Evolutionary conservation across 2,888 invertebrate species (phyloP), one percentile per base, ranked within the genome.

Genomic region (Phaonia tiefii): DNA sequence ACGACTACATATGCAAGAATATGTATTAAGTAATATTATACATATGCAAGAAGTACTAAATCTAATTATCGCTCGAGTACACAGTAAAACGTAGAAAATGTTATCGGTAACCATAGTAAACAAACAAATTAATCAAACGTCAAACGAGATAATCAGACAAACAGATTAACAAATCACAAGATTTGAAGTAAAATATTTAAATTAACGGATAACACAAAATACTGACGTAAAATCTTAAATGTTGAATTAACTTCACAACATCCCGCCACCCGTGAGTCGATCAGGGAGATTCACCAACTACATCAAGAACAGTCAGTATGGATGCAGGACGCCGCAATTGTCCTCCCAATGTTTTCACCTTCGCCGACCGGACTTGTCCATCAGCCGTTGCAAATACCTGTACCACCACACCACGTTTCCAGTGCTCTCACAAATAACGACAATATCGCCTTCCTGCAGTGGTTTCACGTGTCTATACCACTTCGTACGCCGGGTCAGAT

Each of bases 341-440:
- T 0, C 86, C 85, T 17, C 63, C 65, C 15, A 66, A 51, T 15
- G 86, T 86, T 26, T 69, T 74, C 5, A 86, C 83, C 58, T 80
- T 71, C 0, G 86, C 85, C 3, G 84, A 76, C 1, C 86, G 83
- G 0, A 84, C 83, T 20, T 84, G 82, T 11, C 85, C 85, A 77
- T 86, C 86, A 3, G 54, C 13, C 0, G 85, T 86, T 4, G 79
- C 67, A 49, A 81, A 81, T 0, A 75, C 66, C 22, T 75, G 51
- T 5, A 37, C 13, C 1, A 82, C 69, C 11, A 39, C 60, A 4
- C 75, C 73, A 17, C 73, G 71, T 54, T 82, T 79, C 85, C 85
- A 85, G 13, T 79, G 54, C 20, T 82, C 81, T 84, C 84, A 15
- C 84, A 83, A 13, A 85, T 49, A 3, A 85, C 37, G 0, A 83